Conservation (phyloP, 2,113 vertebrate species). For the Pseudonaja textilis region DNA sequence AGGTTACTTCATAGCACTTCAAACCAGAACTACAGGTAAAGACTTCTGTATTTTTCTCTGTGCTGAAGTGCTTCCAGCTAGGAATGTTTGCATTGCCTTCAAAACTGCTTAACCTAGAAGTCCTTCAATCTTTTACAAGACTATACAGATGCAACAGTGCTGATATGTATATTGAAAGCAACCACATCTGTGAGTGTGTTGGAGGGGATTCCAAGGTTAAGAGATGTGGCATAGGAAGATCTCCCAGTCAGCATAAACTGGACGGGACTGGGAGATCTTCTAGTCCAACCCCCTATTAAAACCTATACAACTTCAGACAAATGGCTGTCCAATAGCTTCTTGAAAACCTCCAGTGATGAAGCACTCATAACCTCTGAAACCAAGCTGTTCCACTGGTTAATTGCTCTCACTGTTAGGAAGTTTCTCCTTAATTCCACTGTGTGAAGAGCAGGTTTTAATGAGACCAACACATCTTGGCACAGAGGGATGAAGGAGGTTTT, state of each 20-base stretch:
- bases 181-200: not conserved
- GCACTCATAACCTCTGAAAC: not conserved
- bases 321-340: not conserved
- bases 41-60: not conserved
- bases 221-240: not conserved
- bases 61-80: not conserved
- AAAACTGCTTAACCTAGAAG: not conserved
- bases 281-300: not conserved
- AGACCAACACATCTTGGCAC: not conserved
- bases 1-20: not conserved
- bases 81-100: not conserved
- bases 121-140: not conserved
- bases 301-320: not conserved
- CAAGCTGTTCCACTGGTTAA: not conserved
- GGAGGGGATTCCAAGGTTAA: not conserved
- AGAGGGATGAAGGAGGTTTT: not conserved
- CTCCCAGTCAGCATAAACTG: not conserved
- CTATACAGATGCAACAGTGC: not conserved
- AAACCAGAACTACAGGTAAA: not conserved
- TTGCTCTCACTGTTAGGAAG: not conserved
- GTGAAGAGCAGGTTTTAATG: not conserved
- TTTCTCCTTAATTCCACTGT: not conserved
- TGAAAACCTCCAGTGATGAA: not conserved
- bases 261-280: not conserved
- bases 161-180: not conserved